Conservation (phyloP, 2,113 vertebrate species). For the Alethe diademata region DNA sequence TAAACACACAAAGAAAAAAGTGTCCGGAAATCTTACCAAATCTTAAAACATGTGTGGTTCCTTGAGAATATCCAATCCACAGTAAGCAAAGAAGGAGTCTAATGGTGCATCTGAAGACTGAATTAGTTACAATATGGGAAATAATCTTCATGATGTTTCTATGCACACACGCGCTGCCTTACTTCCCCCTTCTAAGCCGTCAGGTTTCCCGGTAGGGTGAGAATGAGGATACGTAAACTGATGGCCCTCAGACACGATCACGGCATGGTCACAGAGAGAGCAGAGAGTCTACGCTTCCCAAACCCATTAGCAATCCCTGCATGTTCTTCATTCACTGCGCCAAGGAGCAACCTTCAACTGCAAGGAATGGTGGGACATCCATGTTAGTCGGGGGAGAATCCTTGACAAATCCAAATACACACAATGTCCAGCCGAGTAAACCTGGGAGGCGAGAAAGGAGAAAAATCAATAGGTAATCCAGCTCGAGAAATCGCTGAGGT, state of each 20-base stretch:
- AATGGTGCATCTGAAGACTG: slow-evolving; percentile 84
- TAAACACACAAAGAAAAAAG: background rate
- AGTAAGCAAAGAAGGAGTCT: slow-evolving; percentile 87
- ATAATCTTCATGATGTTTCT: slow-evolving; percentile 93
- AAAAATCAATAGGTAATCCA: slow-evolving; percentile 78
- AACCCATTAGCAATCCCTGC: slow-evolving; percentile 90
- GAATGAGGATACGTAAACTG: slow-evolving; percentile 79
- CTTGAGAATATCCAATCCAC: slow-evolving; percentile 92
- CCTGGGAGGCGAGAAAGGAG: slow-evolving; percentile 78
- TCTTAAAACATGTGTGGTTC: slow-evolving; percentile 97
- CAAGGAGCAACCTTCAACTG: slow-evolving; percentile 89
- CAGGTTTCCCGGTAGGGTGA: slow-evolving; percentile 80
- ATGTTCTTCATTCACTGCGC: slow-evolving; percentile 95
- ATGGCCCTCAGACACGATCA: slow-evolving; percentile 85
- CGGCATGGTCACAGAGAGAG: slow-evolving; percentile 89
- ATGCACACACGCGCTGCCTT: slow-evolving; percentile 77
- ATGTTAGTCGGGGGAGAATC: slow-evolving; percentile 87
- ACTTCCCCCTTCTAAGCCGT: slow-evolving; percentile 81
- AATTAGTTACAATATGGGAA: slow-evolving; percentile 83
- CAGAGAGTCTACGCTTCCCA: slow-evolving; percentile 80
- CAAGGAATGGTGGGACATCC: slow-evolving; percentile 92
- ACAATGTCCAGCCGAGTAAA: slow-evolving; percentile 73
- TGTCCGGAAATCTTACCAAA: slow-evolving; percentile 87
- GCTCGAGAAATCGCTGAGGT: slow-evolving; percentile 61
- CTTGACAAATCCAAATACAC: slow-evolving; percentile 86